phyloP scores from a whole-genome alignment of 2,888 invertebrate genomes.

The Acholoe squamosa region DNA sequence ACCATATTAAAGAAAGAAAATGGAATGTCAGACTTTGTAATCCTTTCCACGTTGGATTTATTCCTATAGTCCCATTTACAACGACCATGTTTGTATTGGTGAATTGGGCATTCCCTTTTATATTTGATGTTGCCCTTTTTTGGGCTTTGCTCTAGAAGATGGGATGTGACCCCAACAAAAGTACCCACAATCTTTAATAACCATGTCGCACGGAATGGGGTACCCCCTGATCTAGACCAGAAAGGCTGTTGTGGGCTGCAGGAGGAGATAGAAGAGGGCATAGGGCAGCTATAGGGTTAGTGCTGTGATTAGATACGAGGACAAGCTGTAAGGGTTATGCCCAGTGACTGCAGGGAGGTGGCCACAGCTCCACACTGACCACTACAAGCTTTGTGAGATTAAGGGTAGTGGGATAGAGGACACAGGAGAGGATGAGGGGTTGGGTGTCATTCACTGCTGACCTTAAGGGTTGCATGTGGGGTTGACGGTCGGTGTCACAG shows the following conservation, averaged over 20 bases:
- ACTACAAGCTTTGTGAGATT: background rate
- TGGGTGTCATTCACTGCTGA: background rate
- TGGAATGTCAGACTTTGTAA: too few relatives aligned
- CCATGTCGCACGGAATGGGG: background rate
- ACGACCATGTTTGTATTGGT: too few relatives aligned
- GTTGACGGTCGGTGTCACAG: slow-evolving; percentile 12
- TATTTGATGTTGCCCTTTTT: too few relatives aligned
- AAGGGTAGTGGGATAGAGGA: background rate
- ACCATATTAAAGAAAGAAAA: too few relatives aligned
- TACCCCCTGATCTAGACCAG: slow-evolving; percentile 1
- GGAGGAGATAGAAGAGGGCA: background rate
- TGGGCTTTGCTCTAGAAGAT: too few relatives aligned
- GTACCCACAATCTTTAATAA: slow-evolving; percentile 2
- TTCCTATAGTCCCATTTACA: too few relatives aligned
- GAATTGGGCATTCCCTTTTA: too few relatives aligned
- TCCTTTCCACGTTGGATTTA: too few relatives aligned
- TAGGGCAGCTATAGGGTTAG: background rate
- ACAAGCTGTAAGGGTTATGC: background rate
- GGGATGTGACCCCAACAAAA: too few relatives aligned
- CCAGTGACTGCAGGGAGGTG: background rate
- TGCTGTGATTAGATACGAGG: background rate
- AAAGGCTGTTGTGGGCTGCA: background rate
- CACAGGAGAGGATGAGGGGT: too few relatives aligned
- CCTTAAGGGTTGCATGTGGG: background rate
- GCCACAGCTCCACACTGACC: background rate